Conservation (phyloP, 1,140 invertebrate genomes). For the Drosophila ananassae region DNA sequence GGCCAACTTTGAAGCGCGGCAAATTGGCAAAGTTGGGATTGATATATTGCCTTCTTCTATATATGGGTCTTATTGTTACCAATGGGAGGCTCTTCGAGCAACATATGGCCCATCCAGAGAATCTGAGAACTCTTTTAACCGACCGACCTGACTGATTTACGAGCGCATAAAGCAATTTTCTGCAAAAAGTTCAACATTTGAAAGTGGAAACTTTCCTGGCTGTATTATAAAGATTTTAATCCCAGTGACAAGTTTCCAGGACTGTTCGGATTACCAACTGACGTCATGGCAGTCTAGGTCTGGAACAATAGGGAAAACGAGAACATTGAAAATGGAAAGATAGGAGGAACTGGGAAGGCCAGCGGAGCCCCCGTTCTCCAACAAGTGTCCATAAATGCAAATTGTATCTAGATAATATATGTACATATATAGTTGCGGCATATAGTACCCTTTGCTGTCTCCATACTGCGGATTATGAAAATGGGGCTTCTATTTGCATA, state of each 20-base stretch:
- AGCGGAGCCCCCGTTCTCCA: not conserved
- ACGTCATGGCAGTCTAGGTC: slow-evolving; percentile 23
- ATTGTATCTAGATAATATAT: slow-evolving; percentile 37
- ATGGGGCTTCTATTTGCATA: slow-evolving; percentile 67
- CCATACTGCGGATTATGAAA: slow-evolving; percentile 62
- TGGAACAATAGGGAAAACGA: slow-evolving; percentile 21
- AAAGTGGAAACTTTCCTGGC: slow-evolving; percentile 23
- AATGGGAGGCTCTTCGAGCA: too few relatives aligned
- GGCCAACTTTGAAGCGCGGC: slow-evolving; percentile 1
- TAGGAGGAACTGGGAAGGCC: not conserved
- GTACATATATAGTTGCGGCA: slow-evolving; percentile 40
- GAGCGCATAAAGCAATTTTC: slow-evolving; percentile 19
- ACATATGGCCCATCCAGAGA: slow-evolving; percentile 28
- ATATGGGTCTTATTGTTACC: too few relatives aligned
- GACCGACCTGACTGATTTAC: slow-evolving; percentile 30
- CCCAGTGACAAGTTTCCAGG: slow-evolving; percentile 21
- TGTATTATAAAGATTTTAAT: slow-evolving; percentile 37
- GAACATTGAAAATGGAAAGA: not conserved
- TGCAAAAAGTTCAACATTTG: slow-evolving; percentile 19
- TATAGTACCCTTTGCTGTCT: slow-evolving; percentile 21
- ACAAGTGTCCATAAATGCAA: slow-evolving; percentile 58
- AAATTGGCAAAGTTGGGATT: slow-evolving; percentile 37
- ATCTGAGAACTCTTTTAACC: slow-evolving; percentile 8
- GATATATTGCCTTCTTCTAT: slow-evolving; percentile 12
- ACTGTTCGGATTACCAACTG: slow-evolving; percentile 14